phyloP scores from a whole-genome alignment of 2,113 vertebrate genomes.

The Bombycilla garrulus region DNA sequence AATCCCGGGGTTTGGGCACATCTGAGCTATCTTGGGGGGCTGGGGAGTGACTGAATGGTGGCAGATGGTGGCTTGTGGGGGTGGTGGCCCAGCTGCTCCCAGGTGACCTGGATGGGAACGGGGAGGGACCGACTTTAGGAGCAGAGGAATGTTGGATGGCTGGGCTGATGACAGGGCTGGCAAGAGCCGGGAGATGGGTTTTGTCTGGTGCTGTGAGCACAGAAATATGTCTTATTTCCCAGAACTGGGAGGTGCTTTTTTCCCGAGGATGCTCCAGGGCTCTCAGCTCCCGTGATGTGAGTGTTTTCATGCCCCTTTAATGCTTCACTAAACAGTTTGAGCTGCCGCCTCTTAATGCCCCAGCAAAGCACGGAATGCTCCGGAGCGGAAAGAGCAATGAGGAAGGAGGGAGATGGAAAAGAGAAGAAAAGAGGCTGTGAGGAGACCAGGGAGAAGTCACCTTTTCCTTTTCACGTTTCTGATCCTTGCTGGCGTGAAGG shows the following conservation, averaged over 20 bases:
- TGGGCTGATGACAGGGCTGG: background rate
- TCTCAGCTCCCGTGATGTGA: background rate
- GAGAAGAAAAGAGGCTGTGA: background rate
- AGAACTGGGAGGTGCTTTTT: background rate
- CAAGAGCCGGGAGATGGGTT: background rate
- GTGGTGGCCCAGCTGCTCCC: background rate
- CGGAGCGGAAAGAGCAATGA: constrained; percentile 44
- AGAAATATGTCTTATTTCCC: background rate
- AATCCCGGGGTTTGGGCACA: rapidly evolving
- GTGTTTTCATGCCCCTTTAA: constrained; percentile 59
- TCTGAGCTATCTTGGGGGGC: background rate
- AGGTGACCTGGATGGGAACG: background rate
- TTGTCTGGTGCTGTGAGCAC: background rate
- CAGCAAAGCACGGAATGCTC: background rate
- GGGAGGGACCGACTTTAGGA: background rate
- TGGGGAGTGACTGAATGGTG: background rate
- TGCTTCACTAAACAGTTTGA: constrained; percentile 55
- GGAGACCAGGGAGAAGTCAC: background rate
- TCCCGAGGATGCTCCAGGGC: constrained; percentile 24
- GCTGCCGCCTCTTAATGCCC: constrained; percentile 51
- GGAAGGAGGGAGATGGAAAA: background rate
- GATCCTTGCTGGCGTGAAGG: background rate
- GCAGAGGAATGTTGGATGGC: background rate
- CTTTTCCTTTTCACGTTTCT: background rate
- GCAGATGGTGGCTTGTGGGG: background rate